phyloP scores from a whole-genome alignment of 2,888 invertebrate species.

The Phasia obesa region DNA sequence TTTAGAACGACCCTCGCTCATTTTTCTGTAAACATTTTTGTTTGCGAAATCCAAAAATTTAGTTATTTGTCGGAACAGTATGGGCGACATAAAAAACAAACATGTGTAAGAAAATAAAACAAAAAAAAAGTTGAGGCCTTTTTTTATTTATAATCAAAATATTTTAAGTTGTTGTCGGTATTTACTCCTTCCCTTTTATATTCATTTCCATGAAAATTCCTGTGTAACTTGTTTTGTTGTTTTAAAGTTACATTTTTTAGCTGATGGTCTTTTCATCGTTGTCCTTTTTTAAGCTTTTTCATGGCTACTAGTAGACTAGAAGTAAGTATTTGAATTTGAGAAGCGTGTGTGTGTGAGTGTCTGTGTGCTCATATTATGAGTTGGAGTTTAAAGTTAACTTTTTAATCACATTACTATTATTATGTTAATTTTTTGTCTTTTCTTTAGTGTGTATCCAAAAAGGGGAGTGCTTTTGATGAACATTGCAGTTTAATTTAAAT shows the following conservation, averaged over 20 bases:
- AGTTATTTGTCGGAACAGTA: constrained; percentile 11
- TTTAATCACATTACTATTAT: constrained; percentile 67
- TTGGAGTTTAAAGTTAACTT: constrained; percentile 35
- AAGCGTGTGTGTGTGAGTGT: neutral
- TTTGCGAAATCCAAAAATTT: neutral
- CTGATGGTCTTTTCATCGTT: constrained; percentile 10
- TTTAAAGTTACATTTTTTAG: constrained; percentile 27
- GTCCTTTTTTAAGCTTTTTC: neutral
- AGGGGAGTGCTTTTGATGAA: constrained; percentile 36
- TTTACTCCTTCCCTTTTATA: constrained; percentile 16
- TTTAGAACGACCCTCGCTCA: neutral
- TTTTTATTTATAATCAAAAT: constrained; percentile 44
- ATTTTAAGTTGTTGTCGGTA: constrained; percentile 41
- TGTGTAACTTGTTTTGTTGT: constrained; percentile 6
- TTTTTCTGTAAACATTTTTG: neutral
- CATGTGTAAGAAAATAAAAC: neutral
- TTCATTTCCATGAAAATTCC: constrained; percentile 31
- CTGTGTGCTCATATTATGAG: neutral
- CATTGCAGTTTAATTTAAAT: constrained; percentile 45
- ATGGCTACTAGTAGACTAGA: neutral
- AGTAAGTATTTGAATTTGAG: neutral
- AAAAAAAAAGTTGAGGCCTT: constrained; percentile 19
- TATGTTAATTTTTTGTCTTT: constrained; percentile 54
- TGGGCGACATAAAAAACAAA: constrained; percentile 32
- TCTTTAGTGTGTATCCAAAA: neutral